Evolutionary conservation across 2,888 invertebrate genomes (phyloP).

Genomic region (Lepidochrysops patricia): DNA sequence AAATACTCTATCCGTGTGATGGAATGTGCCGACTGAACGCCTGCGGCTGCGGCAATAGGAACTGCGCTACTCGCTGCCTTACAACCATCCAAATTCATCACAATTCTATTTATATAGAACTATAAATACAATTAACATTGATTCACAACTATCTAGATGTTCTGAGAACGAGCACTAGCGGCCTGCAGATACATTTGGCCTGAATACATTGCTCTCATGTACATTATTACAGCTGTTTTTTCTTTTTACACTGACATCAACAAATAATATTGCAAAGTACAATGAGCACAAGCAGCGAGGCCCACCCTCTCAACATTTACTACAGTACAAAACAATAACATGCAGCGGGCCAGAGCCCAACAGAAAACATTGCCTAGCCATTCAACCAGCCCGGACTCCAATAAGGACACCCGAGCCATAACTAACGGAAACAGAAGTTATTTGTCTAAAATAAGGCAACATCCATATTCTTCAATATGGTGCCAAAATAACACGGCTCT

Average conservation of each 20-base stretch:
- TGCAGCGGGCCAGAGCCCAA: slow-evolving; percentile 34
- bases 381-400: slow-evolving; percentile 32
- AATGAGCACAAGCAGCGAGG: slow-evolving; percentile 15
- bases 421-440: slow-evolving; percentile 18
- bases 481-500: slow-evolving; percentile 60
- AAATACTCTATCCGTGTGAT: slow-evolving; percentile 62
- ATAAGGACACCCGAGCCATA: slow-evolving; percentile 35
- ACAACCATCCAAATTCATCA: slow-evolving; percentile 55
- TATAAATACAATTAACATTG: slow-evolving; percentile 67
- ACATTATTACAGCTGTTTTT: slow-evolving; percentile 11
- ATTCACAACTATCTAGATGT: slow-evolving; percentile 50
- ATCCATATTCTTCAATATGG: slow-evolving; percentile 41
- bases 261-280: slow-evolving; percentile 13
- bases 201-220: slow-evolving; percentile 19
- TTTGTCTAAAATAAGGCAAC: slow-evolving; percentile 21
- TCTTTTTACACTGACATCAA: neutral
- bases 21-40: slow-evolving; percentile 60
- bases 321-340: slow-evolving; percentile 62
- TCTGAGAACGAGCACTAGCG: slow-evolving; percentile 30
- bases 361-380: slow-evolving; percentile 24
- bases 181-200: slow-evolving; percentile 27
- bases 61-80: slow-evolving; percentile 56
- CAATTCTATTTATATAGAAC: slow-evolving; percentile 60
- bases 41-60: slow-evolving; percentile 46
- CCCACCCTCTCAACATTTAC: slow-evolving; percentile 35